phyloP scores from a whole-genome alignment of 2,113 vertebrate genomes.

The Eudorcas thomsonii region DNA sequence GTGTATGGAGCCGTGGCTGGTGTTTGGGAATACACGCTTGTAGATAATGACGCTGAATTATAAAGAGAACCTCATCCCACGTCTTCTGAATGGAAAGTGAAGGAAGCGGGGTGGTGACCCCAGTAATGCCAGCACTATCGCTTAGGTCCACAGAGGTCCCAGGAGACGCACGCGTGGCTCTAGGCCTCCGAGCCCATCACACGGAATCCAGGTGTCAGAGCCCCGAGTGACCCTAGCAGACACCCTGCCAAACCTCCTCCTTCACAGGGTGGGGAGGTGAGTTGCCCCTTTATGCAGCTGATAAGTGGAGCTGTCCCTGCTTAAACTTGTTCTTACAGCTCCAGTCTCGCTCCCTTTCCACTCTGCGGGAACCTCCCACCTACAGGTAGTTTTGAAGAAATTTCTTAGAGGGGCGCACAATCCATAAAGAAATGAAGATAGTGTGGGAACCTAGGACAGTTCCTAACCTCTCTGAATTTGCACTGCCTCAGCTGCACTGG shows the following conservation, averaged over 20 bases:
- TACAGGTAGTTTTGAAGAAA: background rate
- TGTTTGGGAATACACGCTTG: constrained; percentile 17
- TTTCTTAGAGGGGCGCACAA: background rate
- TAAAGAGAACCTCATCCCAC: background rate
- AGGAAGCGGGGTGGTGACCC: constrained; percentile 9
- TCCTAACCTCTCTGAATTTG: background rate
- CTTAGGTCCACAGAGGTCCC: background rate
- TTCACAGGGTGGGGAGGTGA: background rate
- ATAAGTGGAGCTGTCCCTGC: background rate
- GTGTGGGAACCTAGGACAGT: background rate
- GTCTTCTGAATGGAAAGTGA: background rate
- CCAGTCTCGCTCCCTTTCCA: background rate
- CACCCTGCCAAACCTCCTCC: background rate
- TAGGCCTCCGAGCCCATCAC: background rate
- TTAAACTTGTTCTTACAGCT: background rate
- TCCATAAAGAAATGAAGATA: background rate
- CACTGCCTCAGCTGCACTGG: background rate
- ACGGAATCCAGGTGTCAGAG: background rate
- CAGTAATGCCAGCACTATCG: background rate
- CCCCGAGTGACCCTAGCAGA: background rate
- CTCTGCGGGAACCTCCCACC: background rate
- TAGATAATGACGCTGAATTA: constrained; percentile 24
- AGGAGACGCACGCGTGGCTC: background rate
- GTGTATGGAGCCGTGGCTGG: background rate
- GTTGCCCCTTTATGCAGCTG: background rate